Evolutionary conservation across 2,888 invertebrate genomes (phyloP).

Genomic region (Cantharis rustica): DNA sequence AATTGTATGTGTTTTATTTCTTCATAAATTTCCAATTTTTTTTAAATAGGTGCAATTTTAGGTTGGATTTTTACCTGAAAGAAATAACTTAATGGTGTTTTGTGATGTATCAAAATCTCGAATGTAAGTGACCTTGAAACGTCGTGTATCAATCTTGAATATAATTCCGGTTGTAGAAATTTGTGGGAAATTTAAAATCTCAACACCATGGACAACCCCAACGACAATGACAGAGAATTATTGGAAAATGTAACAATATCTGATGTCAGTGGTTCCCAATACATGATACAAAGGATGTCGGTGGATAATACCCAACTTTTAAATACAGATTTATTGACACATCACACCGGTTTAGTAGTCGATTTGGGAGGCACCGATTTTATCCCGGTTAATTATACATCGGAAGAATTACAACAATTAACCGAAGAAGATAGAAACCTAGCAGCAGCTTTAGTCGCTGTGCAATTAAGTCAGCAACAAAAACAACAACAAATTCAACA

Average conservation of each 20-base stretch:
- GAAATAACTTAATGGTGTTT: neutral
- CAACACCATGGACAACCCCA: slow-evolving; percentile 42
- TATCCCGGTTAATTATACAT: slow-evolving; percentile 54
- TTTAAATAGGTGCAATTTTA: neutral
- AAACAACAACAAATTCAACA: slow-evolving; percentile 60
- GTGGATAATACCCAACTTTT: slow-evolving; percentile 53
- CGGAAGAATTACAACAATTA: slow-evolving; percentile 56
- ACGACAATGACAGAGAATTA: slow-evolving; percentile 38
- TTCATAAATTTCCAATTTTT: neutral
- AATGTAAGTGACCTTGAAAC: slow-evolving; percentile 51
- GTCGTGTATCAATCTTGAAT: slow-evolving; percentile 48
- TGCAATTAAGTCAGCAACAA: slow-evolving; percentile 65
- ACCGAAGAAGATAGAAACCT: slow-evolving; percentile 65
- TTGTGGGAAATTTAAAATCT: neutral
- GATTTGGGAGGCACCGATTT: slow-evolving; percentile 54
- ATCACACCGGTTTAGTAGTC: slow-evolving; percentile 54
- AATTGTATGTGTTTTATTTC: neutral
- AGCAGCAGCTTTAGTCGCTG: slow-evolving; percentile 66
- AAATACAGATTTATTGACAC: slow-evolving; percentile 51
- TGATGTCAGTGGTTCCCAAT: slow-evolving; percentile 49
- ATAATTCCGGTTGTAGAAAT: slow-evolving; percentile 33
- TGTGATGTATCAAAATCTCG: slow-evolving; percentile 5
- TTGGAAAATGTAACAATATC: slow-evolving; percentile 48
- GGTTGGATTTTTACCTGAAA: neutral
- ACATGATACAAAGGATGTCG: slow-evolving; percentile 52